phyloP scores from a whole-genome alignment of 53 echinoderm and acorn worm genomes.

The Arbacia lixula region DNA sequence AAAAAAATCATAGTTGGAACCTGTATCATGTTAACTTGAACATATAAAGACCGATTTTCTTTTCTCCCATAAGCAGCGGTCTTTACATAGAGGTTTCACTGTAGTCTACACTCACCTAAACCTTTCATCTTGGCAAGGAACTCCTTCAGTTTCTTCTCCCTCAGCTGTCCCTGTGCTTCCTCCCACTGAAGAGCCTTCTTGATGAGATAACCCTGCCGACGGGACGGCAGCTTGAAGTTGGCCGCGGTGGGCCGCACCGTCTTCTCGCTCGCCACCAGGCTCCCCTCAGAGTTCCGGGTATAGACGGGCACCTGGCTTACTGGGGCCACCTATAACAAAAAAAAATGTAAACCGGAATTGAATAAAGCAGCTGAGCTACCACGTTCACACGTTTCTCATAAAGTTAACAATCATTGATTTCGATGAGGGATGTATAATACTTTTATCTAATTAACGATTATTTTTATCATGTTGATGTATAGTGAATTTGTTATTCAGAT shows the following conservation, averaged over 20 bases:
- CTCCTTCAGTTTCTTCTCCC: constrained; percentile 73
- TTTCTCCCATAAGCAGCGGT: too few relatives aligned
- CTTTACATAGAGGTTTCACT: too few relatives aligned
- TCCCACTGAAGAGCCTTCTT: constrained; percentile 83
- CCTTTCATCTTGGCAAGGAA: constrained; percentile 64
- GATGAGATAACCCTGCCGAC: constrained; percentile 75
- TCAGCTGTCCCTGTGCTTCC: constrained; percentile 56
- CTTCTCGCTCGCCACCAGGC: constrained; percentile 85
- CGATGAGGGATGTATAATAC: neutral
- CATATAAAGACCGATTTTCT: too few relatives aligned
- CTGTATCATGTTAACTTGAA: too few relatives aligned
- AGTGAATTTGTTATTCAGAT: too few relatives aligned
- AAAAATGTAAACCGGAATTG: too few relatives aligned
- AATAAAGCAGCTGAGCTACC: too few relatives aligned
- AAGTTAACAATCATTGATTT: neutral
- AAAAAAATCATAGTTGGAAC: too few relatives aligned
- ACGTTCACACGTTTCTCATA: neutral
- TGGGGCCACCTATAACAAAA: constrained; percentile 36
- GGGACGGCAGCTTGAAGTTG: constrained; percentile 86
- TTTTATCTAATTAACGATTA: too few relatives aligned
- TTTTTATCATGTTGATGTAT: too few relatives aligned
- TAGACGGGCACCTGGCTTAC: constrained; percentile 76
- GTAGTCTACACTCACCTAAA: constrained; percentile 41
- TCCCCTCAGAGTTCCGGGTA: constrained; percentile 75
- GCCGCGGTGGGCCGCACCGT: constrained; percentile 76